A percentile compares a stretch with the other conserved stretches of the same genome.
These are phyloP conservation scores for Lasioglossum calceatum DNA, from an alignment of 2,888 invertebrate species.

Conservation along the genomic window DNA sequence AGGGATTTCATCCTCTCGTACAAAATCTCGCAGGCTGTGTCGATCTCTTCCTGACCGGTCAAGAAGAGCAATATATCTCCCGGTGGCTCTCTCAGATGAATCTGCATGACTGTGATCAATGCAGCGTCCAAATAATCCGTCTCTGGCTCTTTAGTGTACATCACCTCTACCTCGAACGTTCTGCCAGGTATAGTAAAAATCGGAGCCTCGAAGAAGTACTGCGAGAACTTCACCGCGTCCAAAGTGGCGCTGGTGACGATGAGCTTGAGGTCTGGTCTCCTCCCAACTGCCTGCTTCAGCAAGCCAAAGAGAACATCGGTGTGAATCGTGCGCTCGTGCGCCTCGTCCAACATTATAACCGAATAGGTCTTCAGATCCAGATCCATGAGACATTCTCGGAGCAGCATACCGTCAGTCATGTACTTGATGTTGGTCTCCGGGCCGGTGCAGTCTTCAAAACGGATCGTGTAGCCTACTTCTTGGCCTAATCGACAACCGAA, in stretches of 20 bases:
- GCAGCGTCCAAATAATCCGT: slow-evolving; percentile 99
- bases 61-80: slow-evolving; percentile 97
- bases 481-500: slow-evolving; percentile 98
- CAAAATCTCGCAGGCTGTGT: slow-evolving; percentile 98
- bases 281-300: slow-evolving; percentile 94
- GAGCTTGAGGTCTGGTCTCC: slow-evolving; percentile 96
- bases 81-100: slow-evolving; percentile 98
- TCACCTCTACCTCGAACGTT: slow-evolving; percentile 97
- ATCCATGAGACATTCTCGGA: slow-evolving; percentile 98
- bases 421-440: slow-evolving; percentile 99
- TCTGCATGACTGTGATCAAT: slow-evolving; percentile 99
- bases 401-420: slow-evolving; percentile 99
- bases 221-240: slow-evolving; percentile 99
- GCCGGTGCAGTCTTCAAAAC: slow-evolving; percentile 99
- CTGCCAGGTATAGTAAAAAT: slow-evolving; percentile 99
- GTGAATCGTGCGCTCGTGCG: slow-evolving; percentile 99
- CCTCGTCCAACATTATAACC: slow-evolving; percentile 99
- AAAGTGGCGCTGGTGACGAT: slow-evolving; percentile 99
- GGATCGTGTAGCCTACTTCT: slow-evolving; percentile 99
- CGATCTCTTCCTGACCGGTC: slow-evolving; percentile 99
- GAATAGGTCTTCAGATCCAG: slow-evolving; percentile 96
- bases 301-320: slow-evolving; percentile 99
- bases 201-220: slow-evolving; percentile 99
- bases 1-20: slow-evolving; percentile 99
- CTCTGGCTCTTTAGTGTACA: slow-evolving; percentile 99